Base-by-base conservation (phyloP, 2,797 vertebrate genomes). In the Poecilia picta region DNA sequence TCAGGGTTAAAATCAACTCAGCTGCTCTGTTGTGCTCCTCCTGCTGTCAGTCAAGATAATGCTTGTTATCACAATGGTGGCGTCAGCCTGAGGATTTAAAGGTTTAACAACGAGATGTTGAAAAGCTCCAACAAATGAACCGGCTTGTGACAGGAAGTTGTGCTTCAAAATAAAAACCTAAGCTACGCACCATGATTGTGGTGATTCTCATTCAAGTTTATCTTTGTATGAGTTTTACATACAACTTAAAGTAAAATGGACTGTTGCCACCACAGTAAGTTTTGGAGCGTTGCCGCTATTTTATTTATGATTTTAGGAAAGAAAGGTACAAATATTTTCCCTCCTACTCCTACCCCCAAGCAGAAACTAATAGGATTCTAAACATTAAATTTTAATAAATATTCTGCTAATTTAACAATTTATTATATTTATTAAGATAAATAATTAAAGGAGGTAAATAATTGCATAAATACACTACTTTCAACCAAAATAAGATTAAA, bases 1-100 rank as follows among this genome's bases (percentile, higher is more conserved):
- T n/a, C 23, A n/a, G 47, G 43, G 71, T 66, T 85, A 80, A 85
- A 79, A 83, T 75, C 36, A 85, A 53, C 72, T 87, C 83, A 72
- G 75, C 25, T 49, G 79, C 49, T 73, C 72, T 71, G 75, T 16
- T 43, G 75, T 78, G 75, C 46, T 16, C 75, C 66, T 85, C n/a
- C 55, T 71, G 25, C 68, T 46, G 68, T 71, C 68, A 46, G 25
- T 71, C 68, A 71, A 80, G 79, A 91, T 88, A 82, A 88, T 62
- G 70, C 55, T 59, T 0, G 39, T 74, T 76, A 46, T 78, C 25
- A 71, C 46, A 43, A 55, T 31, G 74, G 74, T 83, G 76, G 66
- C 79, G 83, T 89, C 80, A 76, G 75, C 76, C 74, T 76, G 71
- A 59, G 53, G 72, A 18, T 59, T 82, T 73, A 78, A 13, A 4